Conservation (phyloP, 2,797 vertebrate species). For the Hypotaenidia philippensis region DNA sequence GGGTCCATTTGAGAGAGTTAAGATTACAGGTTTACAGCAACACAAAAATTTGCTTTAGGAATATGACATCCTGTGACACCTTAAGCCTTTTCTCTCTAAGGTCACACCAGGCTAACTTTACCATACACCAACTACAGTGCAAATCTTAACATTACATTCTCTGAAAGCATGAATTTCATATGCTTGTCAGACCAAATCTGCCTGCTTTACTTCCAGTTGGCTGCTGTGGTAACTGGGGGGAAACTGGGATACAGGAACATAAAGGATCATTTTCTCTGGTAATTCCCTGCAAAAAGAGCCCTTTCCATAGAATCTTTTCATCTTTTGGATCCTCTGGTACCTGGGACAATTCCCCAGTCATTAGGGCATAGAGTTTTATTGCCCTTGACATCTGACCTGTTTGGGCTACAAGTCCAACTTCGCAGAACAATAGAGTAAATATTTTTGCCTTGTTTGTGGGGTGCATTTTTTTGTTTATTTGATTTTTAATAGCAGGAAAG, state of each 20-base stretch:
- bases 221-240: neutral
- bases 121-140: neutral
- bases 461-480: neutral
- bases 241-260: neutral
- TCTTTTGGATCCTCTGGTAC: neutral
- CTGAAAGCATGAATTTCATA: neutral
- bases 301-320: neutral
- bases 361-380: neutral
- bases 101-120: neutral
- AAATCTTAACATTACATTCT: neutral
- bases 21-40: neutral
- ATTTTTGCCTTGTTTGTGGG: neutral
- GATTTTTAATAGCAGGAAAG: slow-evolving; percentile 30
- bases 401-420: neutral
- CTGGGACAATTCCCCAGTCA: neutral
- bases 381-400: neutral
- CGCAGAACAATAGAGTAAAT: neutral
- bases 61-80: neutral
- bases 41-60: neutral
- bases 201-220: neutral
- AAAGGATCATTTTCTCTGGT: neutral
- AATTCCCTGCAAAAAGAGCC: neutral
- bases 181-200: neutral
- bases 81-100: neutral
- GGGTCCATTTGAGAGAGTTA: neutral